Conservation (phyloP, 2,888 invertebrate species). For the Dasysyrphus albostriatus region DNA sequence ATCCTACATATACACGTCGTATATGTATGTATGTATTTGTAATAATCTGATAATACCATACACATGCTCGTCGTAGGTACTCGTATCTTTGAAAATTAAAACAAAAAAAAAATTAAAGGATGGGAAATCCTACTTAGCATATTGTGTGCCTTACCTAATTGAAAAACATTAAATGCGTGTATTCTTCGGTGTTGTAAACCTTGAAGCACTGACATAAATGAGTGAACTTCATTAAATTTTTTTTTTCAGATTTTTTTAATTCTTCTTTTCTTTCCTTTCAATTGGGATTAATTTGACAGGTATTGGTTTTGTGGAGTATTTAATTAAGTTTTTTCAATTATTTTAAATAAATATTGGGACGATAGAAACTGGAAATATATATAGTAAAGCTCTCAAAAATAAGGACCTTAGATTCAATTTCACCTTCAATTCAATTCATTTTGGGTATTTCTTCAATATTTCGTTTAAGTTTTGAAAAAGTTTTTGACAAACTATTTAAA, state of each 20-base stretch:
- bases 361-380: too few relatives aligned
- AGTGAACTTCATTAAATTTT: slow-evolving; percentile 12
- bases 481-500: too few relatives aligned
- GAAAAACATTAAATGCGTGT: slow-evolving; percentile 22
- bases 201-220: slow-evolving; percentile 5
- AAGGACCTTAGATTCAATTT: too few relatives aligned
- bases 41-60: slow-evolving; percentile 1
- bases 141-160: slow-evolving; percentile 12
- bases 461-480: too few relatives aligned
- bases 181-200: not conserved
- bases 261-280: not conserved
- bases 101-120: not conserved
- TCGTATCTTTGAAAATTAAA: not conserved
- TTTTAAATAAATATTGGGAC: too few relatives aligned
- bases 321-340: not conserved
- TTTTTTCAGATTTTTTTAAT: not conserved
- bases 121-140: slow-evolving; percentile 10
- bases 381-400: too few relatives aligned
- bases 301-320: not conserved
- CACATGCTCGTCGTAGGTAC: not conserved
- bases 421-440: too few relatives aligned
- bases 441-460: too few relatives aligned
- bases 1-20: not conserved
- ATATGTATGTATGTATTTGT: not conserved
- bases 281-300: not conserved